A percentile compares a stretch with the other conserved stretches of the same genome.
These are phyloP conservation scores for Habrosyne pyritoides DNA, from an alignment of 2,888 invertebrate genomes.

Conservation along the genomic window DNA sequence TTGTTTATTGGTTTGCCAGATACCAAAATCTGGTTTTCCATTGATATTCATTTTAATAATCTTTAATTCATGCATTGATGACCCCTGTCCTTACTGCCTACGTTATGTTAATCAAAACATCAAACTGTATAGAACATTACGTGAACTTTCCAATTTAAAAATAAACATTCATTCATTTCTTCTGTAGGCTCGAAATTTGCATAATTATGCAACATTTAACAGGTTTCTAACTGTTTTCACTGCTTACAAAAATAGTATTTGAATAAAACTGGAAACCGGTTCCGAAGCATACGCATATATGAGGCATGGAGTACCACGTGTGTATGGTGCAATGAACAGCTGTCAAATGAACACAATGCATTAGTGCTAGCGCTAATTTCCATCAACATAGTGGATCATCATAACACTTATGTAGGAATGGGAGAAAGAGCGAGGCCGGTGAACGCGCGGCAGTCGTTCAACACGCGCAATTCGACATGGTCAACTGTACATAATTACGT, in stretches of 20 bases:
- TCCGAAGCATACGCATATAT: constrained; percentile 17
- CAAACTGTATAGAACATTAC: not conserved
- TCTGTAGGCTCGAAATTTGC: constrained; percentile 25
- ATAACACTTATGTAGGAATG: constrained; percentile 76
- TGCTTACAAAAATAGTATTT: constrained; percentile 26
- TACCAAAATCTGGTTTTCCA: too few species aligned
- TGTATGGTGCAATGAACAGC: constrained; percentile 45
- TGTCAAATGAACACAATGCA: constrained; percentile 56
- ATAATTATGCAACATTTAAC: constrained; percentile 39
- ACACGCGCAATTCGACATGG: constrained; percentile 81
- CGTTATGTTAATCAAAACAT: not conserved
- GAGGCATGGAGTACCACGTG: constrained; percentile 5
- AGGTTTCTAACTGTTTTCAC: constrained; percentile 46
- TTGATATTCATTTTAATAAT: not conserved
- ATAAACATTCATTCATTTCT: not conserved
- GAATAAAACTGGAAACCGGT: constrained; percentile 35
- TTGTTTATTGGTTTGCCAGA: too few species aligned
- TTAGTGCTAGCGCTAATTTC: constrained; percentile 60
- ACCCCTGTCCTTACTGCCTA: not conserved
- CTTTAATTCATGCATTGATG: not conserved
- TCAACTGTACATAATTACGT: constrained; percentile 75
- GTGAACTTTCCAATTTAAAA: not conserved
- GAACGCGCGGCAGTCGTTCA: constrained; percentile 72
- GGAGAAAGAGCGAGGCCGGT: constrained; percentile 77
- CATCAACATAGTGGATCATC: constrained; percentile 64